Base-by-base conservation (phyloP, 2,113 vertebrate genomes). In the Brachypodius melanocephalos region DNA sequence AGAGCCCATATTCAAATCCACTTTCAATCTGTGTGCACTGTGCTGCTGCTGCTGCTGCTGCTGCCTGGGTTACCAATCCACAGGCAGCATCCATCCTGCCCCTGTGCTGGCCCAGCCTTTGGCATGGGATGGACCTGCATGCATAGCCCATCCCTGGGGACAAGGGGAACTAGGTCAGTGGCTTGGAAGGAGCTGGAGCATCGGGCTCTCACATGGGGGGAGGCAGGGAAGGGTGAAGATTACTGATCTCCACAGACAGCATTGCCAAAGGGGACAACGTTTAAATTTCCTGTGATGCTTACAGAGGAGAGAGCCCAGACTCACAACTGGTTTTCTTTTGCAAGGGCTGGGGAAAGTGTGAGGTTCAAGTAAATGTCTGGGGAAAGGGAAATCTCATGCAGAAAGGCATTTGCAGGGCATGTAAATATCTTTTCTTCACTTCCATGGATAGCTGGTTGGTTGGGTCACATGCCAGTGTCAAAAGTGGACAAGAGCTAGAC, bases 1-100 rank as follows among this genome's bases (percentile, higher is more conserved):
- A 92, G 96, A 95, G 89, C 92, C 89, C 85, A 73, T 96, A 96
- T 96, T 93, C 93, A 96, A 96, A 97, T 94, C 90, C 89, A 87
- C 93, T 93, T 95, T 89, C 89, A 85, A 73, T 92, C 93, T 79
- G 80, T 34, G 72, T 73, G 80, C 77, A 32, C 74, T 14, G 54
- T 63, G 91, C 82, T 94, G 79, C 75, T 46, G 69, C 21, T 86
- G 77, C 40, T 85, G 57, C 49, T 74, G 63, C 83, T 83, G 74
- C 77, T 86, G 85, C 66, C 57, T 63, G 58, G 0, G 0, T 32
- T 89, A 63, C 59, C 80, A 73, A 88, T 77, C 54, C 62, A 71
- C 42, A 46, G 75, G 59, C 83, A 83, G 63, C 6, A 3, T 29
- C 28, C 34, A 0, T 78, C 49, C 78, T 81, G 55, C 25, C 76